A percentile compares a stretch with the other conserved stretches of the same genome.
phyloP scores from a whole-genome alignment of 1,140 invertebrate species.

The Solenopsis invicta region DNA sequence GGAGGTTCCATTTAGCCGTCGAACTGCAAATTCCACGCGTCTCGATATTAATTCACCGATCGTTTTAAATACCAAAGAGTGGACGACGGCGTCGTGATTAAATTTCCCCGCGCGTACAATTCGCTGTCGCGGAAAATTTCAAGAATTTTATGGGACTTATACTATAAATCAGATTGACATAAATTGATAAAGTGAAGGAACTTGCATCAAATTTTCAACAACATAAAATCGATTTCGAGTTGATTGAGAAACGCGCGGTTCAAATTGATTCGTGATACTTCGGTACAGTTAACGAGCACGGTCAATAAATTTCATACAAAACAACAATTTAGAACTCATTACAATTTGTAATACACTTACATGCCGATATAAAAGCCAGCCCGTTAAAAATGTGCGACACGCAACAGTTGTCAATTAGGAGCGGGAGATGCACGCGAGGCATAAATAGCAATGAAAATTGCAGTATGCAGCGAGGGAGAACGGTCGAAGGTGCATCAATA shows the following conservation, averaged over 20 bases:
- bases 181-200: background rate
- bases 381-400: background rate
- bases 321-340: background rate
- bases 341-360: background rate
- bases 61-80: conserved; percentile 49
- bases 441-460: conserved; percentile 13
- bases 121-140: background rate
- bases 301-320: background rate
- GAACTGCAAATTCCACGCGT: conserved; percentile 52
- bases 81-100: conserved; percentile 31
- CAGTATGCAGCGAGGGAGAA: background rate
- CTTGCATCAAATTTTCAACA: background rate
- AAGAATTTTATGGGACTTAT: conserved; percentile 6
- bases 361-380: background rate
- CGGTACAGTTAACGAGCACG: background rate
- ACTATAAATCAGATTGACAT: background rate
- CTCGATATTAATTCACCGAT: conserved; percentile 52
- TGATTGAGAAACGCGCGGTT: background rate
- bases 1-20: conserved; percentile 38
- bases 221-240: background rate
- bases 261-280: background rate
- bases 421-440: background rate
- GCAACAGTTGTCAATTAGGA: conserved; percentile 40
- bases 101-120: background rate
- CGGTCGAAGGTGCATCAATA: conserved; percentile 10